A percentile compares a stretch with the other conserved stretches of the same genome.
Conservation (phyloP, 1,140 invertebrate genomes). For the Cydia fagiglandana region DNA sequence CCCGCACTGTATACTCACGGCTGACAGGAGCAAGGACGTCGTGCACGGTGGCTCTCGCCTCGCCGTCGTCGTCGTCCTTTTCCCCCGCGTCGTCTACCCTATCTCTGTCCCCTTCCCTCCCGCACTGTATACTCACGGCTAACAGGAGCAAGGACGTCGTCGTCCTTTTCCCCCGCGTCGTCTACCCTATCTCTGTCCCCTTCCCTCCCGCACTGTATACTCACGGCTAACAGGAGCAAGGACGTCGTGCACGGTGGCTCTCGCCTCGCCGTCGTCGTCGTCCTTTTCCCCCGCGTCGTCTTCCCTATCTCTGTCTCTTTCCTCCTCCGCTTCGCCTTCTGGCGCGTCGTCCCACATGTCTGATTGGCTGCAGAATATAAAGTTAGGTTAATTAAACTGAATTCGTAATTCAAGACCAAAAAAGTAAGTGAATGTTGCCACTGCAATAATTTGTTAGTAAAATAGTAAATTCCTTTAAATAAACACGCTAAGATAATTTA, state of each 20-base stretch:
- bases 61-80: conserved; percentile 38
- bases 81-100: conserved; percentile 11
- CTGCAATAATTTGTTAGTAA: too few species aligned
- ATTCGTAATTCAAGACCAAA: too few species aligned
- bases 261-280: conserved; percentile 37
- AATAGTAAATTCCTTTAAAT: too few species aligned
- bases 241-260: conserved; percentile 32
- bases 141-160: too few species aligned
- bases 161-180: conserved; percentile 34
- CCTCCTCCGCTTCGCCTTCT: conserved; percentile 3
- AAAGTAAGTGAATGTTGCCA: too few species aligned
- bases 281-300: conserved; percentile 30
- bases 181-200: neutral
- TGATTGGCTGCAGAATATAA: neutral
- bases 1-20: conserved; percentile 35
- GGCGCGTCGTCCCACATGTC: conserved; percentile 55
- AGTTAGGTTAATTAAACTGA: too few species aligned
- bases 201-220: conserved; percentile 14
- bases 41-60: conserved; percentile 13
- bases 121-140: conserved; percentile 45
- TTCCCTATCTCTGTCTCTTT: conserved; percentile 1
- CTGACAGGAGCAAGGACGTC: conserved; percentile 38
- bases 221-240: conserved; percentile 39
- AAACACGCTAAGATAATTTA: too few species aligned
- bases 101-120: neutral